Evolutionary conservation across 1,140 invertebrate species (phyloP).

Genomic region (Zaprionus ghesquierei): DNA sequence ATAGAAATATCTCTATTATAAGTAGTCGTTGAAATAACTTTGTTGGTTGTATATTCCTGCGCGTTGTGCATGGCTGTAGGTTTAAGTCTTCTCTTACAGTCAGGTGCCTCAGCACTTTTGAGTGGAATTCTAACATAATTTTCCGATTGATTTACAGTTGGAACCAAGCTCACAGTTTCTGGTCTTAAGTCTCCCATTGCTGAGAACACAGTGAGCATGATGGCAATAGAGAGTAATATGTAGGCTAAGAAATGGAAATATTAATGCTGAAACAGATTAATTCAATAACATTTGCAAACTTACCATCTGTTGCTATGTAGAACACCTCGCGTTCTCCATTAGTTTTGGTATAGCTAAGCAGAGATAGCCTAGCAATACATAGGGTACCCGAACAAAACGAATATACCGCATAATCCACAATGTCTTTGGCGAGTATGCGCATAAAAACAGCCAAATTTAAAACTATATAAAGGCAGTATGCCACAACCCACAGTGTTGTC

Average conservation of each 20-base stretch:
- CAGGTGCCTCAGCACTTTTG: not conserved
- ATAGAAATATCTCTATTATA: too few species aligned
- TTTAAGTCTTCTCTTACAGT: too few species aligned
- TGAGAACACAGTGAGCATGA: not conserved
- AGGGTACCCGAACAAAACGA: not conserved
- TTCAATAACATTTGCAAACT: not conserved
- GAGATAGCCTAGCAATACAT: not conserved
- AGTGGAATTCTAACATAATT: too few species aligned
- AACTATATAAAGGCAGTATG: not conserved
- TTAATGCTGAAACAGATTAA: not conserved
- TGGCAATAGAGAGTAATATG: not conserved
- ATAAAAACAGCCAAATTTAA: not conserved
- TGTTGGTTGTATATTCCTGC: not conserved
- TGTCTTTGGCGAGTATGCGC: not conserved
- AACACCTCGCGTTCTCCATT: not conserved
- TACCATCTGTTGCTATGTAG: not conserved
- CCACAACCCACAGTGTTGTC: not conserved
- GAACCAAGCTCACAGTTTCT: not conserved
- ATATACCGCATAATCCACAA: not conserved
- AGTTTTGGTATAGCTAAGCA: not conserved
- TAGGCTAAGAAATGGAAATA: not conserved
- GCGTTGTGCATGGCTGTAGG: too few species aligned
- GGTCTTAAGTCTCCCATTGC: not conserved
- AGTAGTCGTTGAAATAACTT: too few species aligned
- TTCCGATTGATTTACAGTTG: not conserved